A percentile compares a stretch with the other conserved stretches of the same genome.
phyloP scores from a whole-genome alignment of 2,888 invertebrate genomes.

The Antitype chi region DNA sequence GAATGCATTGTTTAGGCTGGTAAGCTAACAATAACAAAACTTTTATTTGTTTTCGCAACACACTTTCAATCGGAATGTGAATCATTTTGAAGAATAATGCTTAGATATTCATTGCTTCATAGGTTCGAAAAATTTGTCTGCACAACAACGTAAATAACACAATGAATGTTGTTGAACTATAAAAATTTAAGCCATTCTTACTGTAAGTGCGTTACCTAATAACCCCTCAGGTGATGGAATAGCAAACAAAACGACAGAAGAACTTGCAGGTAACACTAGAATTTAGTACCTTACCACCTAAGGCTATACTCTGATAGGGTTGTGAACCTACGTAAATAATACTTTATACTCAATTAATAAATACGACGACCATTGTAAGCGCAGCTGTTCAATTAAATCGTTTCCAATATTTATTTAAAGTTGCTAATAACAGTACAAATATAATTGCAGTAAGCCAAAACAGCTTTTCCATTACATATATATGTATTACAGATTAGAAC shows the following conservation, averaged over 20 bases:
- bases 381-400: background rate
- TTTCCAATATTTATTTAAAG: background rate
- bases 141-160: too few species aligned
- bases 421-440: background rate
- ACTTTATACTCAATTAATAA: background rate
- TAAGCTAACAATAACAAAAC: background rate
- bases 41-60: background rate
- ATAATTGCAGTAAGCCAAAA: background rate
- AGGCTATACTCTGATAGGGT: background rate
- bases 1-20: background rate
- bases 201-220: too few species aligned
- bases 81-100: too few species aligned
- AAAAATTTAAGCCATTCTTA: too few species aligned
- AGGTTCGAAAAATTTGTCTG: too few species aligned
- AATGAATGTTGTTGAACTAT: too few species aligned
- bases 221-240: too few species aligned
- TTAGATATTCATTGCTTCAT: too few species aligned
- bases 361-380: background rate
- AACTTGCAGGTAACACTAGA: background rate
- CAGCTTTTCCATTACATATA: slow-evolving; percentile 8
- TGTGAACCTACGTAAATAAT: background rate
- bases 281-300: background rate
- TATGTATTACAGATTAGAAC: background rate
- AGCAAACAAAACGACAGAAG: background rate
- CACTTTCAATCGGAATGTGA: too few species aligned